Percentiles rank a stretch among this genome's conserved stretches.
phyloP scores from a whole-genome alignment of 2,113 vertebrate species.

The Salvelinus alpinus region DNA sequence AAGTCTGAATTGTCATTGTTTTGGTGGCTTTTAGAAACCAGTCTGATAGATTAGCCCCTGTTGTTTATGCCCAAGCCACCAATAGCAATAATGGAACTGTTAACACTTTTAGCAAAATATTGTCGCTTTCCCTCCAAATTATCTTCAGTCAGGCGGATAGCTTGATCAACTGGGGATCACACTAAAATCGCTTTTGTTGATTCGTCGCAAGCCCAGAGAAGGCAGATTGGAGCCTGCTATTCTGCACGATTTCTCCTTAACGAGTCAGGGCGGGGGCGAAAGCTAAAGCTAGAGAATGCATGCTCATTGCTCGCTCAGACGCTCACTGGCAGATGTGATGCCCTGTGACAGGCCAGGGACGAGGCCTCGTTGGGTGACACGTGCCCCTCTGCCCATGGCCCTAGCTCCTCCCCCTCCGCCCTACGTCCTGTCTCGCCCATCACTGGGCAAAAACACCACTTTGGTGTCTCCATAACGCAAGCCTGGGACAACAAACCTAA shows the following conservation, averaged over 20 bases:
- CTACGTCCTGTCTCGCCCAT: constrained; percentile 16
- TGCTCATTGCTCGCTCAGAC: constrained; percentile 29
- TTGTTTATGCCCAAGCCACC: background rate
- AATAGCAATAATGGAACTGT: background rate
- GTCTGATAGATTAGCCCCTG: background rate
- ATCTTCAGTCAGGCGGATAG: background rate
- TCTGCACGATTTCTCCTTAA: constrained; percentile 17
- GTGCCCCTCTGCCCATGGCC: constrained; percentile 34
- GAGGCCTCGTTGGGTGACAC: constrained; percentile 56
- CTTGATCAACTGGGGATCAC: background rate
- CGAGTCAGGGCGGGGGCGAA: background rate
- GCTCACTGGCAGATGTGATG: constrained; percentile 61
- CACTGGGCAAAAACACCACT: constrained; percentile 48
- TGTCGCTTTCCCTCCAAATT: background rate
- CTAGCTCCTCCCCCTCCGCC: constrained; percentile 36
- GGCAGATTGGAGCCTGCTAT: constrained; percentile 6
- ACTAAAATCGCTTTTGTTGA: background rate
- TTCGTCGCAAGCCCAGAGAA: background rate
- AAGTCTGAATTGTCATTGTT: background rate
- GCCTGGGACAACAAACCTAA: constrained; percentile 20
- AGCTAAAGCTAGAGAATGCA: background rate
- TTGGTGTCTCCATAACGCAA: constrained; percentile 28
- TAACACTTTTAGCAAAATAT: background rate
- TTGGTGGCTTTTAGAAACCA: background rate
- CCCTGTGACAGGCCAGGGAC: constrained; percentile 54